Evolutionary conservation across 2,797 vertebrate species (phyloP).

Genomic region (Premnoplex brunnescens): DNA sequence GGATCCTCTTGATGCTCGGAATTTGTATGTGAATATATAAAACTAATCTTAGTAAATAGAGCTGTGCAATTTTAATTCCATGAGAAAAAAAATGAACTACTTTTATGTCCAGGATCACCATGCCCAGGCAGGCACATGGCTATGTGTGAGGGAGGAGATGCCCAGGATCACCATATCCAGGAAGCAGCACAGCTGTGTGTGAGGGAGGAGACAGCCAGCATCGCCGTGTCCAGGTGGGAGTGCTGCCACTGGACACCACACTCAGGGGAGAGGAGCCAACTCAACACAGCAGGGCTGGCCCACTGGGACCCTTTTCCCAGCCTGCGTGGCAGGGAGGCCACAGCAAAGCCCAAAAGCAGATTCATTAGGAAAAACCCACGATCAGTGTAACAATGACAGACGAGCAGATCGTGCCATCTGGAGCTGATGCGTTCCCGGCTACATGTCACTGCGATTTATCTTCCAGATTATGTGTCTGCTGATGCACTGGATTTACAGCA

Average conservation of each 20-base stretch:
- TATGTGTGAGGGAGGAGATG: background rate
- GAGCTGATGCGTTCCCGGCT: background rate
- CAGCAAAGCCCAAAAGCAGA: rapidly evolving
- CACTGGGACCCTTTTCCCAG: background rate
- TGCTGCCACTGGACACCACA: rapidly evolving
- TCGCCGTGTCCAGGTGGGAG: background rate
- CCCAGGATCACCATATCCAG: no score
- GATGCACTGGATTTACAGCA: background rate
- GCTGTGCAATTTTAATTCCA: background rate
- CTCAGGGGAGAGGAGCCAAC: background rate
- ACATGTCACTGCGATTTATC: background rate
- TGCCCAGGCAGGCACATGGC: rapidly evolving
- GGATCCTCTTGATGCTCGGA: background rate
- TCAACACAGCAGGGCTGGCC: rapidly evolving
- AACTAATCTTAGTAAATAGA: background rate
- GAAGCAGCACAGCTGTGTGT: no score
- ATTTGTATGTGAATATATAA: background rate
- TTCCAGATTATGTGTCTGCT: background rate
- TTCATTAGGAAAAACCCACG: rapidly evolving
- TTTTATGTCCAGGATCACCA: background rate
- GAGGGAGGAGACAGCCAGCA: no score
- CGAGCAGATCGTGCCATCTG: background rate
- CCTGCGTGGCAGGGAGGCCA: rapidly evolving
- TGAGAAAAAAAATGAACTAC: background rate
- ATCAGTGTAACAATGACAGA: rapidly evolving